These are phyloP conservation scores for Eidolon helvum DNA, from an alignment of 2,113 vertebrate species.

Conservation along the genomic window DNA sequence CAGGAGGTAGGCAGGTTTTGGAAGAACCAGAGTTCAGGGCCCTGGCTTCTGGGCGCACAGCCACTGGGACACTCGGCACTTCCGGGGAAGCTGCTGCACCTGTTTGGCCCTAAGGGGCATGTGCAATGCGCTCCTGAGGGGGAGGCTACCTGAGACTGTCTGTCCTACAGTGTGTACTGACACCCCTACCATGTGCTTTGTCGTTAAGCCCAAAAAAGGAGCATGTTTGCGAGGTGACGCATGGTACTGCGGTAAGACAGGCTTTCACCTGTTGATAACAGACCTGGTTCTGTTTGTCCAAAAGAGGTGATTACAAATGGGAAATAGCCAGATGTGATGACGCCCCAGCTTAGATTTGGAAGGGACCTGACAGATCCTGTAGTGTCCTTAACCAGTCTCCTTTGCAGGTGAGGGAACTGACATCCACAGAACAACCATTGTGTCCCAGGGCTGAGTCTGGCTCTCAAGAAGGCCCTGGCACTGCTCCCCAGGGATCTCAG, in stretches of 20 bases:
- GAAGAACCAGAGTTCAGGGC: neutral
- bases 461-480: neutral
- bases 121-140: neutral
- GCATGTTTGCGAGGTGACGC: neutral
- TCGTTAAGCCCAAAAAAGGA: neutral
- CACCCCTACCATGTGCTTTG: neutral
- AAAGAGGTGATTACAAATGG: neutral
- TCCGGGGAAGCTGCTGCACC: neutral
- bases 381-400: neutral
- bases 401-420: neutral
- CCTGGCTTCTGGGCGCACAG: neutral
- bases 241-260: neutral
- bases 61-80: neutral
- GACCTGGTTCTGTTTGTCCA: neutral
- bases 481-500: neutral
- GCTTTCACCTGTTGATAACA: neutral
- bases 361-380: neutral
- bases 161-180: neutral
- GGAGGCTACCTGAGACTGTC: neutral
- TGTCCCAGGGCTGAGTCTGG: neutral
- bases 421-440: neutral
- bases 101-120: neutral
- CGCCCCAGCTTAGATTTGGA: neutral
- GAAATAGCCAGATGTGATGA: neutral
- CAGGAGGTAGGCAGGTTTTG: fast-evolving